Evolutionary conservation across 2,797 vertebrate genomes (phyloP).

Genomic region (Acanthopagrus latus): DNA sequence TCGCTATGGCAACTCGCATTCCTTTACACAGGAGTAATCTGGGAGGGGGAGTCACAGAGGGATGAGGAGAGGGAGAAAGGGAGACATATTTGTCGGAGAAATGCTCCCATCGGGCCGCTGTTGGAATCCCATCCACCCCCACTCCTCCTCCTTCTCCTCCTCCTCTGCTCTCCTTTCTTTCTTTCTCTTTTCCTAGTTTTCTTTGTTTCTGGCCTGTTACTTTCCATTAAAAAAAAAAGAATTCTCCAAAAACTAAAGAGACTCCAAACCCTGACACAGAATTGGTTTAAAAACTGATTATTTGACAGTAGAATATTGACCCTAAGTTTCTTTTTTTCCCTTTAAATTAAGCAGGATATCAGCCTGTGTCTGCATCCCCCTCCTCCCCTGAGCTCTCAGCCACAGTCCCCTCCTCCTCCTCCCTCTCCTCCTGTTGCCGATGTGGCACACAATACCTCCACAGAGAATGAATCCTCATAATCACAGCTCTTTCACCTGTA

Average conservation of each 20-base stretch:
- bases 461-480: slow-evolving; percentile 41
- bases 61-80: slow-evolving; percentile 77
- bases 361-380: slow-evolving; percentile 26
- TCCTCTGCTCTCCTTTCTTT: no score
- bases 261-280: neutral
- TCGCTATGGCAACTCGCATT: slow-evolving; percentile 93
- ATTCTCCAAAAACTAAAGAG: neutral
- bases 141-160: slow-evolving; percentile 16
- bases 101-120: slow-evolving; percentile 68
- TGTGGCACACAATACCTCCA: slow-evolving; percentile 92
- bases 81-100: slow-evolving; percentile 64
- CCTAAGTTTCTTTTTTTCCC: neutral
- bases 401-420: slow-evolving; percentile 34
- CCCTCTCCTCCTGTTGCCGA: slow-evolving; percentile 83
- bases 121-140: slow-evolving; percentile 75
- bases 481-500: slow-evolving; percentile 53
- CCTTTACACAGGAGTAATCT: slow-evolving; percentile 88
- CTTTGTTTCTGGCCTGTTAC: neutral
- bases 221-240: neutral
- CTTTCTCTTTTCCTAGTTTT: neutral
- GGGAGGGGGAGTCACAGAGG: slow-evolving; percentile 74
- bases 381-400: slow-evolving; percentile 11
- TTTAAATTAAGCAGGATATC: neutral
- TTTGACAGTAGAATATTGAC: neutral
- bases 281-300: neutral